Evolutionary conservation across 2,113 vertebrate species (phyloP).

Genomic region (Heteronetta atricapilla): DNA sequence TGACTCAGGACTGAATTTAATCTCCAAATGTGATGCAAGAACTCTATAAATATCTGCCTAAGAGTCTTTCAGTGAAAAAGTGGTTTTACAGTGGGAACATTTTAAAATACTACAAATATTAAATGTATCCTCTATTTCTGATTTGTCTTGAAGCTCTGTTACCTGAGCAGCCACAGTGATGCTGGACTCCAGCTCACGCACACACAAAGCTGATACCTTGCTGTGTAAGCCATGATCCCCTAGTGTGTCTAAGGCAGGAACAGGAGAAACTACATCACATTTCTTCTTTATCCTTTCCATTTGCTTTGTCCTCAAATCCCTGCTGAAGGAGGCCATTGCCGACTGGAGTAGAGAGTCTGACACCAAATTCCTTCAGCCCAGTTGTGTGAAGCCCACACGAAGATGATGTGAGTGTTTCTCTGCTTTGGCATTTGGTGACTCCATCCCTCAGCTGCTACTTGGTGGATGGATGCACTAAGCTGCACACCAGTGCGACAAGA

Average conservation of each 20-base stretch:
- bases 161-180: neutral
- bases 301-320: neutral
- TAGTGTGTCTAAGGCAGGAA: neutral
- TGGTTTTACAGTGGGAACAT: neutral
- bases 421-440: neutral
- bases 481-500: too few relatives aligned
- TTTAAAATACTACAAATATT: neutral
- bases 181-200: neutral
- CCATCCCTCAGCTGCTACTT: neutral
- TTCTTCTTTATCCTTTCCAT: neutral
- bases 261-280: neutral
- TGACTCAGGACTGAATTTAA: neutral
- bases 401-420: neutral
- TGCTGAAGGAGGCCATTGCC: neutral
- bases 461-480: neutral
- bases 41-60: neutral
- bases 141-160: neutral
- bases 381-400: too few relatives aligned
- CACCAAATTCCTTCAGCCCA: neutral
- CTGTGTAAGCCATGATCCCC: accelerated
- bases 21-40: neutral
- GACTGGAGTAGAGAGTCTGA: neutral
- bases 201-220: neutral
- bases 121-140: neutral
- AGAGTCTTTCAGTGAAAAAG: neutral